phyloP scores from a whole-genome alignment of 2,797 vertebrate genomes.

The Poeciliopsis infans region DNA sequence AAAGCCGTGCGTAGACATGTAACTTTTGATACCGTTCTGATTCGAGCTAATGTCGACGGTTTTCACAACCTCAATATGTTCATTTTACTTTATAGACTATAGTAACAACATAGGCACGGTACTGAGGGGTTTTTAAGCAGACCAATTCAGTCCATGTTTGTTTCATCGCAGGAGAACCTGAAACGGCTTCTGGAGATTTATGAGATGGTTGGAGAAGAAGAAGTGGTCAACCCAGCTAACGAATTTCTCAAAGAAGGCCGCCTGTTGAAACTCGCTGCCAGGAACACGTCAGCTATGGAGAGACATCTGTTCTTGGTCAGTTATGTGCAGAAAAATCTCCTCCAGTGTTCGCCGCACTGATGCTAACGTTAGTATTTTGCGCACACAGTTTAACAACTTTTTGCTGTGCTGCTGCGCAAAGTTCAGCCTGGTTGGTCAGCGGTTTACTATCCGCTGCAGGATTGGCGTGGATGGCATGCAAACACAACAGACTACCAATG shows the following conservation, averaged over 20 bases:
- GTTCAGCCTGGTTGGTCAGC: conserved; percentile 88
- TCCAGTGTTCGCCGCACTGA: neutral
- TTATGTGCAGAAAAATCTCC: neutral
- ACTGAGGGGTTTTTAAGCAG: neutral
- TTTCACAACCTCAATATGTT: too few relatives aligned
- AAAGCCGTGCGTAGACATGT: conserved; percentile 83
- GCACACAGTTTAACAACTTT: conserved; percentile 90
- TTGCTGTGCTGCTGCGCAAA: conserved; percentile 88
- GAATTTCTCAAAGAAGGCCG: conserved; percentile 89
- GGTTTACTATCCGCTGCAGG: conserved; percentile 85
- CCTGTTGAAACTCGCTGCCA: conserved; percentile 88
- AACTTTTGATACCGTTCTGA: neutral
- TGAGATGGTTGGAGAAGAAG: conserved; percentile 89
- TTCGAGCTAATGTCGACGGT: neutral
- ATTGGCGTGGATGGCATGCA: conserved; percentile 87
- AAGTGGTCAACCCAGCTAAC: conserved; percentile 89
- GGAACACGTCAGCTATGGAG: conserved; percentile 85
- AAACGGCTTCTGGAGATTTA: conserved; percentile 90
- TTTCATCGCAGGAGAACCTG: conserved; percentile 80
- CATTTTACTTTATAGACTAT: too few relatives aligned
- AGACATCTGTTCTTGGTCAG: conserved; percentile 89
- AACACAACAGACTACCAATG: conserved; percentile 83
- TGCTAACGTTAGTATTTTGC: neutral
- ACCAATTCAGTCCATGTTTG: neutral
- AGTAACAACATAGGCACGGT: neutral